These are phyloP conservation scores for Platypus cylindrus DNA, from an alignment of 2,888 invertebrate genomes.

Conservation along the genomic window DNA sequence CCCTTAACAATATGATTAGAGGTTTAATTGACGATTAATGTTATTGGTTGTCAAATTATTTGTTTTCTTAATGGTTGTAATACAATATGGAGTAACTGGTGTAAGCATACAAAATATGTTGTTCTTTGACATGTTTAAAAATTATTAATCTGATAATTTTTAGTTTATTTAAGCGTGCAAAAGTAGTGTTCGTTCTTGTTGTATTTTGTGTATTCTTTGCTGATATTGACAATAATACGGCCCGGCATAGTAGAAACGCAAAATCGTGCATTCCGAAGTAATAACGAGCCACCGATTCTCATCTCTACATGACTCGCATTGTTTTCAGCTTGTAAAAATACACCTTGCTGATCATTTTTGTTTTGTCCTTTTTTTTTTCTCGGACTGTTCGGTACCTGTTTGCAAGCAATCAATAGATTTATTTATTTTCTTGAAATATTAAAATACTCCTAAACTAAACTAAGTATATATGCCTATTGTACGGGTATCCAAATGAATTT, in stretches of 20 bases:
- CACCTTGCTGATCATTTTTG: conserved; percentile 9
- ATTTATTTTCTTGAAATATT: neutral
- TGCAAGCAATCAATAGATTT: neutral
- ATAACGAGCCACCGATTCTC: conserved; percentile 22
- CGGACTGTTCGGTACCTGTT: neutral
- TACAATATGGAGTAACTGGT: too few species aligned
- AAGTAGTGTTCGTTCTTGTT: conserved; percentile 6
- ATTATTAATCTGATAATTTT: conserved; percentile 13
- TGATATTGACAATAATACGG: conserved; percentile 25
- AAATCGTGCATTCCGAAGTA: conserved; percentile 26
- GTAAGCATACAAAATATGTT: too few species aligned
- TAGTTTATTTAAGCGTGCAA: conserved; percentile 11
- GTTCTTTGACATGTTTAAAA: conserved; percentile 1
- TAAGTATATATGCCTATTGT: neutral
- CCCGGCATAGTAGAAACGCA: conserved; percentile 23
- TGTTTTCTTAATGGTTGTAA: too few species aligned
- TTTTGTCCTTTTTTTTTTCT: neutral
- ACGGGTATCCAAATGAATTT: too few species aligned
- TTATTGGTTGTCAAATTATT: too few species aligned
- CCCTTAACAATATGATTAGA: too few species aligned
- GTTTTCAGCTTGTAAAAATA: conserved; percentile 20
- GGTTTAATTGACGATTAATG: too few species aligned
- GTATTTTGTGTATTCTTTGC: conserved; percentile 8
- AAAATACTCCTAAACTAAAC: neutral
- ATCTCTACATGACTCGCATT: conserved; percentile 22